A percentile compares a stretch with the other conserved stretches of the same genome.
Conservation (phyloP, 2,888 invertebrate species). For the Heliconius erato region DNA sequence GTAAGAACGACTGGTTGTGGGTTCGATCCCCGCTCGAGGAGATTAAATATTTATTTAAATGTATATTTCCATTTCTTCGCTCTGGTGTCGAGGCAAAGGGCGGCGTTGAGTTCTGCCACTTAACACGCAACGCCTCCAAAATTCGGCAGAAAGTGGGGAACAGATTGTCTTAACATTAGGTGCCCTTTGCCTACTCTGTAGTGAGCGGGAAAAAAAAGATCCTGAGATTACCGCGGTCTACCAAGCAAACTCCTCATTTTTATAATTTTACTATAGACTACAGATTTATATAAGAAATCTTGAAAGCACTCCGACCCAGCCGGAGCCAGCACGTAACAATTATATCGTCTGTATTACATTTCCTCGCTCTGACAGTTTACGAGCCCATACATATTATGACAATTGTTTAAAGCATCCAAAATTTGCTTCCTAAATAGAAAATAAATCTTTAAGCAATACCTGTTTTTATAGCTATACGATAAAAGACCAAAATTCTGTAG, state of each 20-base stretch:
- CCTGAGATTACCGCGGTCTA: not conserved
- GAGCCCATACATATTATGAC: conserved; percentile 30
- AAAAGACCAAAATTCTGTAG: not conserved
- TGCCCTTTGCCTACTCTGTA: too few relatives aligned
- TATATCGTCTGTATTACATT: conserved; percentile 37
- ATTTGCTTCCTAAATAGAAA: not conserved
- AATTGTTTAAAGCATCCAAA: conserved; percentile 22
- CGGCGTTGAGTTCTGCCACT: too few relatives aligned
- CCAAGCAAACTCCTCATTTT: too few relatives aligned
- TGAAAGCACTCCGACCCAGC: conserved; percentile 1
- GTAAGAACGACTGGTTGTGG: too few relatives aligned
- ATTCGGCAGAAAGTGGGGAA: too few relatives aligned
- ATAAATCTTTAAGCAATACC: not conserved
- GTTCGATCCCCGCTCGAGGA: too few relatives aligned
- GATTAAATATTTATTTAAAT: too few relatives aligned
- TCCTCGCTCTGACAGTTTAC: conserved; percentile 38
- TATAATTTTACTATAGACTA: not conserved
- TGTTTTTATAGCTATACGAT: not conserved
- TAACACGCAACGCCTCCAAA: too few relatives aligned
- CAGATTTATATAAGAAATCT: conserved; percentile 8
- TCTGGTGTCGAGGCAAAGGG: too few relatives aligned
- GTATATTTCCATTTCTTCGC: too few relatives aligned
- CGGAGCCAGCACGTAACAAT: conserved; percentile 23
- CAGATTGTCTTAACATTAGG: too few relatives aligned
- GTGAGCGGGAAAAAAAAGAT: too few relatives aligned